Conservation (phyloP, 2,888 invertebrate species). For the Callimorpha dominula region DNA sequence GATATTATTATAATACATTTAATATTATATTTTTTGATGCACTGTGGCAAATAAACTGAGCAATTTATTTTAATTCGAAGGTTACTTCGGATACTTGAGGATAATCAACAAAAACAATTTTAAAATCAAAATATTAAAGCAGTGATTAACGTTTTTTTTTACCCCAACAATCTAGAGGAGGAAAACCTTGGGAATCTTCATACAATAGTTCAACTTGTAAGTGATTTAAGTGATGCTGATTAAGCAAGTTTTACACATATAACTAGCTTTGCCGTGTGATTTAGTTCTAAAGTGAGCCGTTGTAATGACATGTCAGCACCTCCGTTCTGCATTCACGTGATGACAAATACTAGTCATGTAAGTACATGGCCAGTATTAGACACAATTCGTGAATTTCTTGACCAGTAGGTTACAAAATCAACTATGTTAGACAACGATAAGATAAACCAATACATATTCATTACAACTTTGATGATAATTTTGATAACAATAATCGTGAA, state of each 20-base stretch:
- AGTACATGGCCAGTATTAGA: constrained; percentile 17
- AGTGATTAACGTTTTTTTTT: constrained; percentile 50
- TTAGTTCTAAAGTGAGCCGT: constrained; percentile 27
- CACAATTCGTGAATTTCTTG: constrained; percentile 25
- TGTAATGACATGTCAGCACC: constrained; percentile 40
- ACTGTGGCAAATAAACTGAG: constrained; percentile 13
- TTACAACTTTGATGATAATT: constrained; percentile 45
- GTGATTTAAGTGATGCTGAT: constrained; percentile 53
- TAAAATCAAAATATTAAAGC: constrained; percentile 39
- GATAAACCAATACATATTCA: constrained; percentile 39
- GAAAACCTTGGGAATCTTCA: constrained; percentile 56
- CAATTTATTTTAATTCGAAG: constrained; percentile 31
- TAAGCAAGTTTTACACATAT: constrained; percentile 46
- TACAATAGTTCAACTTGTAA: constrained; percentile 38
- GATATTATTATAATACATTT: neutral
- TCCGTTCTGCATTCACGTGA: constrained; percentile 32
- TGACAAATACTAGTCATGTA: constrained; percentile 23
- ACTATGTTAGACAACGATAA: constrained; percentile 41
- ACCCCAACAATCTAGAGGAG: constrained; percentile 43
- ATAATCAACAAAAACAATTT: constrained; percentile 40
- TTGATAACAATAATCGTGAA: constrained; percentile 45
- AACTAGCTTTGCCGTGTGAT: constrained; percentile 23
- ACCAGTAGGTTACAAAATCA: constrained; percentile 30
- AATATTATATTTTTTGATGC: neutral
- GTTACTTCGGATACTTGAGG: too few species aligned